Conservation (phyloP, 2,113 vertebrate genomes). For the Microcebus ravelobensis region DNA sequence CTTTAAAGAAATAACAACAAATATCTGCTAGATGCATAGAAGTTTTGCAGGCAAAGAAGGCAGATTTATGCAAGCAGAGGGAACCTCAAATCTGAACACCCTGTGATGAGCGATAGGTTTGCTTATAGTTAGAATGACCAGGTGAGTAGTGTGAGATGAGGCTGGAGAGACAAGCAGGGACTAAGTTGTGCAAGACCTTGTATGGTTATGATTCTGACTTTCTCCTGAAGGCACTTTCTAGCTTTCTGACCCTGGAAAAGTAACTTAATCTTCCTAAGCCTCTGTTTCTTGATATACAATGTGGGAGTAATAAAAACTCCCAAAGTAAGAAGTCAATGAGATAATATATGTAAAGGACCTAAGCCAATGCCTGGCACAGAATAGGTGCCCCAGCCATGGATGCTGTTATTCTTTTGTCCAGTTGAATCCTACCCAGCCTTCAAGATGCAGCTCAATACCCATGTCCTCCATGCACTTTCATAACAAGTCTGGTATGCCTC, state of each 20-base stretch:
- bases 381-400: background rate
- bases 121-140: background rate
- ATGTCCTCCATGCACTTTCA: background rate
- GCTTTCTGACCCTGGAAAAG: background rate
- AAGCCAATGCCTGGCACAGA: background rate
- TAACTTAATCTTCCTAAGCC: background rate
- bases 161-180: background rate
- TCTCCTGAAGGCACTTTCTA: background rate
- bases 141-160: background rate
- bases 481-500: background rate
- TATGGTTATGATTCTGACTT: background rate
- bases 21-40: background rate
- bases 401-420: background rate
- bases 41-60: background rate
- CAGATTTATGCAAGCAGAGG: background rate
- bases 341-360: background rate
- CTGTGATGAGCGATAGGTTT: background rate
- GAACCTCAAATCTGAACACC: background rate
- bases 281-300: background rate
- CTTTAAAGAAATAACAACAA: conserved; percentile 9
- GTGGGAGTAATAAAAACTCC: background rate
- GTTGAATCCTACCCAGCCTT: background rate
- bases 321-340: background rate
- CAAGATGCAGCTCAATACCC: background rate
- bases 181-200: background rate